Evolutionary conservation across 2,888 invertebrate genomes (phyloP).

Genomic region (Pandemis corylana): DNA sequence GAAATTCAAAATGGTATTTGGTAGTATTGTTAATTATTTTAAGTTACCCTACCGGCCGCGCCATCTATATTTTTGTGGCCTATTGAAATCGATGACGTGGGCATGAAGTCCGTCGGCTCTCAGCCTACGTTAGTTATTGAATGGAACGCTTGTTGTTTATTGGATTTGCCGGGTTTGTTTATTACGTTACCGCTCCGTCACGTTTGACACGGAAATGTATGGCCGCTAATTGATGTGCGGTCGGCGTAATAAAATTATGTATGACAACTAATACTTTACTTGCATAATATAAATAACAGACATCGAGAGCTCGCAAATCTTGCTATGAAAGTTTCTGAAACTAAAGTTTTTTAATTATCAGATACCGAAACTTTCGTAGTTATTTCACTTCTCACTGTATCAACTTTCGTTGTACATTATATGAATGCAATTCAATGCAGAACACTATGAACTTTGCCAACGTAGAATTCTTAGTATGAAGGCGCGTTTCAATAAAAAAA

Average conservation of each 20-base stretch:
- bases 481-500: no score
- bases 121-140: slow-evolving; percentile 6
- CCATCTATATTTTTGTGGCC: no score
- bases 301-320: no score
- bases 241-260: not conserved
- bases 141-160: slow-evolving; percentile 13
- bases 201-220: slow-evolving; percentile 13
- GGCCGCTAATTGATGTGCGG: slow-evolving; percentile 4
- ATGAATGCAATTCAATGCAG: no score
- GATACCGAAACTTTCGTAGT: no score
- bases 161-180: slow-evolving; percentile 20
- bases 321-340: not conserved
- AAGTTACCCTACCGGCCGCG: no score
- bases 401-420: no score
- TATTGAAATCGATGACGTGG: not conserved
- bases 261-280: not conserved
- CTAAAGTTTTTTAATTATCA: not conserved
- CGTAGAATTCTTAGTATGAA: no score
- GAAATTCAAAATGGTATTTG: no score
- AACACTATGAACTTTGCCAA: no score
- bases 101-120: not conserved
- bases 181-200: slow-evolving; percentile 18
- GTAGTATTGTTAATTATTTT: no score
- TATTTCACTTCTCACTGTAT: no score
- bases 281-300: not conserved